phyloP scores from a whole-genome alignment of 2,113 vertebrate species.

The Amblyopsis rosae region DNA sequence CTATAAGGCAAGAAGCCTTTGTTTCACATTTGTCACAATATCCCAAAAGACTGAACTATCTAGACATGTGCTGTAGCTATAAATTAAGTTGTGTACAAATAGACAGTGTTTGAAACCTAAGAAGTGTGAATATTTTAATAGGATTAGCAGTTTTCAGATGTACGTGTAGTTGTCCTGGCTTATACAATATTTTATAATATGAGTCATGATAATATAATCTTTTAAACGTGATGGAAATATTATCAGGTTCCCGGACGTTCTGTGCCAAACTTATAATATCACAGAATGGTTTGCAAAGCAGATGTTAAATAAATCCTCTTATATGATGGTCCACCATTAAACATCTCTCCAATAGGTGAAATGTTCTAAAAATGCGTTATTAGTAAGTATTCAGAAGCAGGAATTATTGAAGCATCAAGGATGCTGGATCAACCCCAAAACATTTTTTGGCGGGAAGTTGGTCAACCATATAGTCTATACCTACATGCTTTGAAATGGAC shows the following conservation, averaged over 20 bases:
- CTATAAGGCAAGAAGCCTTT: no score
- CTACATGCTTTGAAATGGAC: no score
- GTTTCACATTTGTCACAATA: no score
- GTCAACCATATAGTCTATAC: no score
- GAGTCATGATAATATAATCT: slow-evolving; percentile 2
- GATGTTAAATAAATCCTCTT: neutral
- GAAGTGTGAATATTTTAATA: neutral
- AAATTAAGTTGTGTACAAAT: slow-evolving; percentile 2
- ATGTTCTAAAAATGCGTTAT: no score
- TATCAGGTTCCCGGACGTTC: slow-evolving; percentile 30
- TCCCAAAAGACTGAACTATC: no score
- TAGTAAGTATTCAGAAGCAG: no score
- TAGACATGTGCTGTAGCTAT: no score
- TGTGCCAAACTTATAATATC: neutral
- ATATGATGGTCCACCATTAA: no score
- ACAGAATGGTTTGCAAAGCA: slow-evolving; percentile 6
- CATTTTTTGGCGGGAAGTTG: no score
- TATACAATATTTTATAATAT: neutral
- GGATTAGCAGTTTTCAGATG: neutral
- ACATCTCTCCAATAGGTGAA: neutral
- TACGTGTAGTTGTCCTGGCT: neutral
- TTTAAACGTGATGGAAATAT: slow-evolving; percentile 20
- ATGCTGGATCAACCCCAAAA: neutral
- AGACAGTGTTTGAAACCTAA: neutral
- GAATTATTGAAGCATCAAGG: neutral